phyloP scores from a whole-genome alignment of 2,797 vertebrate genomes.

The Trichosurus vulpecula region DNA sequence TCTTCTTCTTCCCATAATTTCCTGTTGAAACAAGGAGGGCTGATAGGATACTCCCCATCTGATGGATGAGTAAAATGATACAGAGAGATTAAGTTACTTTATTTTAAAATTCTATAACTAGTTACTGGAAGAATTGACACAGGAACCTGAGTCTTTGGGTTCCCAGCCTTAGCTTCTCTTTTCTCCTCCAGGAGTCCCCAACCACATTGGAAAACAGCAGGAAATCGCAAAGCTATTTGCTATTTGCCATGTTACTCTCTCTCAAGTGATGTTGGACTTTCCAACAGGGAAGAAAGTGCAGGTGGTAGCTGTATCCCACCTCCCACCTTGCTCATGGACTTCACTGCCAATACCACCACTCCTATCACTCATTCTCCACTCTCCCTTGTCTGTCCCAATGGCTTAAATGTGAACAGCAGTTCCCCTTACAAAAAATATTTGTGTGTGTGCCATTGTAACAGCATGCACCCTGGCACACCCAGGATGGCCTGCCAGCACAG shows the following conservation, averaged over 20 bases:
- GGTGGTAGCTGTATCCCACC: neutral
- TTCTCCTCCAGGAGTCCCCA: neutral
- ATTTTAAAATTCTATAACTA: neutral
- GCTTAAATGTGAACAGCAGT: neutral
- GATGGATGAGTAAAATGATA: neutral
- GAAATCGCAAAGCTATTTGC: neutral
- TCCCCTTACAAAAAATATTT: neutral
- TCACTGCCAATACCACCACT: neutral
- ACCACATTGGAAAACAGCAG: neutral
- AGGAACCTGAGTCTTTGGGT: neutral
- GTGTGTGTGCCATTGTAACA: neutral
- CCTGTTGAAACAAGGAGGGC: neutral
- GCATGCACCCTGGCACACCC: too few relatives aligned
- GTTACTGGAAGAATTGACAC: neutral
- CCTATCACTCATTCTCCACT: neutral
- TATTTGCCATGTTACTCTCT: neutral
- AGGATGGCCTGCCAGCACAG: too few relatives aligned
- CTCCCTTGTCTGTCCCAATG: neutral
- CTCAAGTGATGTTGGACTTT: neutral
- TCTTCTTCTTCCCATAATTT: neutral
- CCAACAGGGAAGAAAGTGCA: neutral
- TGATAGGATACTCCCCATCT: neutral
- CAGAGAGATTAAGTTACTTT: neutral
- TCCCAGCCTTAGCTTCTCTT: neutral
- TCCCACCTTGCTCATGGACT: neutral